A percentile compares a stretch with the other conserved stretches of the same genome.
Evolutionary conservation across 2,113 vertebrate genomes (phyloP).

Genomic region (Trogon surrucura): DNA sequence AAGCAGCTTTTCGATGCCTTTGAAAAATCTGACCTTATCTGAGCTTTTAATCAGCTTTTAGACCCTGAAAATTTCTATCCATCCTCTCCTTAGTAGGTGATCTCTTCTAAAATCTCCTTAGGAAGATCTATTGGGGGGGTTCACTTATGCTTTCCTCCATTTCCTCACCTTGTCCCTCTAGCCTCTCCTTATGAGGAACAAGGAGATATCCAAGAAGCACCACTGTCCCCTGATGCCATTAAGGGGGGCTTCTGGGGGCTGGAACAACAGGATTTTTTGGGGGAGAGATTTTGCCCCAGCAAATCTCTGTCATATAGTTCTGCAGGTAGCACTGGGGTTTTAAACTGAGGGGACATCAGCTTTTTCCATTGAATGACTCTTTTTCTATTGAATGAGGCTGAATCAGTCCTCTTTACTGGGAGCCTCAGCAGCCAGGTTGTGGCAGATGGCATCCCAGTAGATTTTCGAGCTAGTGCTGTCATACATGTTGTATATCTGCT

Average conservation of each 20-base stretch:
- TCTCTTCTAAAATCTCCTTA: slow-evolving; percentile 49
- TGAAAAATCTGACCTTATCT: slow-evolving; percentile 43
- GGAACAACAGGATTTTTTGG: fast-evolving
- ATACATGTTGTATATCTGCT: fast-evolving
- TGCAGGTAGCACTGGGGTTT: neutral
- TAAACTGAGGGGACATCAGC: neutral
- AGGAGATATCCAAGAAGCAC: neutral
- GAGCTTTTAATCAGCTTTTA: slow-evolving; percentile 55
- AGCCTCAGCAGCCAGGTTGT: neutral
- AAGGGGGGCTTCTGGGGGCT: neutral
- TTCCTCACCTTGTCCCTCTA: neutral
- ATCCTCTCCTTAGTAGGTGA: slow-evolving; percentile 31
- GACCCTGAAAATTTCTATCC: slow-evolving; percentile 10
- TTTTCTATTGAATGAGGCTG: neutral
- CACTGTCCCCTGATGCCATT: fast-evolving
- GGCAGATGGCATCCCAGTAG: neutral
- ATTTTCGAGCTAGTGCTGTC: neutral
- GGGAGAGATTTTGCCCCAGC: neutral
- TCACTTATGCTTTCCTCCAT: neutral
- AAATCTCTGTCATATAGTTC: neutral
- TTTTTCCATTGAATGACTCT: neutral
- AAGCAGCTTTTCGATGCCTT: slow-evolving; percentile 4
- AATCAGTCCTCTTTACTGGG: neutral
- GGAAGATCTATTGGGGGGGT: neutral
- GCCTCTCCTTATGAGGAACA: neutral